A percentile compares a stretch with the other conserved stretches of the same genome.
Evolutionary conservation across 2,888 invertebrate species (phyloP).

Genomic region (Corbicula japonica): DNA sequence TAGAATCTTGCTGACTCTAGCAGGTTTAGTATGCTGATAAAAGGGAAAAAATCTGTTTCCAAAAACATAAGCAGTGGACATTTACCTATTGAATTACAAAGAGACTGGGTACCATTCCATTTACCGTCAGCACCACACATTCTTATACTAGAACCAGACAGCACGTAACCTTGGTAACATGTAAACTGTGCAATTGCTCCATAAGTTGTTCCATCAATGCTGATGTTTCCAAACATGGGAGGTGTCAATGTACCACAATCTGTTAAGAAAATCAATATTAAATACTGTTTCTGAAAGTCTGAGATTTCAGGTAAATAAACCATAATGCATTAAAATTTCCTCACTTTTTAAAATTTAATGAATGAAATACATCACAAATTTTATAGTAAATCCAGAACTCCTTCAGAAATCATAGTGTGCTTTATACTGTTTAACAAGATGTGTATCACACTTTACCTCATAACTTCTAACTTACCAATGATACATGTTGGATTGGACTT

Average conservation of each 20-base stretch:
- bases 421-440: too few species aligned
- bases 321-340: too few species aligned
- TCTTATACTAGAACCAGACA: constrained; percentile 31
- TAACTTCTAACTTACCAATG: constrained; percentile 31
- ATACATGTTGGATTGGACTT: constrained; percentile 7
- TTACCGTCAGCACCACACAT: constrained; percentile 40
- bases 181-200: constrained; percentile 31
- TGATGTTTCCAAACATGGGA: constrained; percentile 20
- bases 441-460: too few species aligned
- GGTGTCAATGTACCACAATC: constrained; percentile 23
- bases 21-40: too few species aligned
- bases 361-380: too few species aligned
- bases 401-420: too few species aligned
- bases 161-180: constrained; percentile 45
- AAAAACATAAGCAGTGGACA: too few species aligned
- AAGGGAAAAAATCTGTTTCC: too few species aligned
- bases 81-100: constrained; percentile 39
- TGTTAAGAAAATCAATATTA: constrained; percentile 5
- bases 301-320: too few species aligned
- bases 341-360: too few species aligned
- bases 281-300: neutral
- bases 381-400: too few species aligned
- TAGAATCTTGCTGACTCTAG: too few species aligned
- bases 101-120: constrained; percentile 36
- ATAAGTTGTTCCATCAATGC: neutral